These are phyloP conservation scores for Andricus quercusramuli DNA, from an alignment of 2,888 invertebrate species.

Conservation along the genomic window DNA sequence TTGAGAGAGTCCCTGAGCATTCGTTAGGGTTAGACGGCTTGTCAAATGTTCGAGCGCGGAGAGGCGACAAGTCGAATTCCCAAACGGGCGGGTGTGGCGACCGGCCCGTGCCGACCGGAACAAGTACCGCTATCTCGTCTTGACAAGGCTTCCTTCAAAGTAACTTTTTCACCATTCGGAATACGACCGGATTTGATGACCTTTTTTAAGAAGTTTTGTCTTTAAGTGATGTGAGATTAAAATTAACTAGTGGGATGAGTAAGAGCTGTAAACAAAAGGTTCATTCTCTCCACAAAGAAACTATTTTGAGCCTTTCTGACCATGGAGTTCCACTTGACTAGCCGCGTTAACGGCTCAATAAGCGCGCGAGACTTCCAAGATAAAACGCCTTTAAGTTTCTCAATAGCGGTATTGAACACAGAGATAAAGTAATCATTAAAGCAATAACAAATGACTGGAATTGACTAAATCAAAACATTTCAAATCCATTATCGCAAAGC, in stretches of 20 bases:
- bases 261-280: no score
- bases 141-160: slow-evolving; percentile 21
- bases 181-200: background rate
- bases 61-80: slow-evolving; percentile 76
- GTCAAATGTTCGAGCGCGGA: slow-evolving; percentile 60
- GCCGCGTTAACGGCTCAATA: slow-evolving; percentile 37
- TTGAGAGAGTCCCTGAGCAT: slow-evolving; percentile 61
- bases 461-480: background rate
- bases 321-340: slow-evolving; percentile 17
- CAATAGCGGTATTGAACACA: background rate
- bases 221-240: background rate
- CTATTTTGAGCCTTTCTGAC: background rate
- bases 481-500: background rate
- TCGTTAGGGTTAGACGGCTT: slow-evolving; percentile 62
- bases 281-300: no score
- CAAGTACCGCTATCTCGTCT: slow-evolving; percentile 65
- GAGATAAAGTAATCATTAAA: background rate
- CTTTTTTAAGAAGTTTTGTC: background rate
- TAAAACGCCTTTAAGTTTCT: slow-evolving; percentile 3
- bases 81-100: slow-evolving; percentile 79
- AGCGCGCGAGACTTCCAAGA: slow-evolving; percentile 8
- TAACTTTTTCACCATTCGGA: background rate
- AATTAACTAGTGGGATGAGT: no score
- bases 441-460: background rate
- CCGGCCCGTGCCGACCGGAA: slow-evolving; percentile 76